Percentiles rank a stretch among this genome's conserved stretches.
These are phyloP conservation scores for Periophthalmus magnuspinnatus DNA, from an alignment of 2,797 vertebrate genomes.

Conservation along the genomic window DNA sequence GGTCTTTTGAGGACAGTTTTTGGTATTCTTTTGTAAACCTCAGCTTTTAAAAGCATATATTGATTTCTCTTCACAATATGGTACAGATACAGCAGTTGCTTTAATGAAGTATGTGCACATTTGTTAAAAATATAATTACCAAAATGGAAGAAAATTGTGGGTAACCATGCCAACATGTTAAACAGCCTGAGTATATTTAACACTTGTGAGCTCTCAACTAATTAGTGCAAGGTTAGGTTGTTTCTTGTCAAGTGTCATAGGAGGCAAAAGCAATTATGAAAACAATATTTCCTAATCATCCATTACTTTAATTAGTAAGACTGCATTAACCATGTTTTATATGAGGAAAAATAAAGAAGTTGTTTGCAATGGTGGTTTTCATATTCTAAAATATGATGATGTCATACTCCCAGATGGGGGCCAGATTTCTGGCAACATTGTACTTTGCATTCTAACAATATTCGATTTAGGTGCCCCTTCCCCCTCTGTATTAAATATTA, in stretches of 20 bases:
- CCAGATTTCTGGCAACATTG: no score
- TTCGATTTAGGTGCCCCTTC: no score
- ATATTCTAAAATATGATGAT: no score
- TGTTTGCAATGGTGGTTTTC: no score
- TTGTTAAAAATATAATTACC: neutral
- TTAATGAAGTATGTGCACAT: neutral
- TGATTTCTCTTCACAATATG: neutral
- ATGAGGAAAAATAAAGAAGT: no score
- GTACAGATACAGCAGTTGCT: neutral
- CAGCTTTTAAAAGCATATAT: neutral
- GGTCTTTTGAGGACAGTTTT: neutral
- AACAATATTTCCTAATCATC: neutral
- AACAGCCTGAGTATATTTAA: neutral
- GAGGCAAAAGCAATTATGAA: neutral
- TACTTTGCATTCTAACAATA: no score
- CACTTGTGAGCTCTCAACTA: neutral
- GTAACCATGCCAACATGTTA: neutral
- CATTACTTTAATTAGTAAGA: neutral
- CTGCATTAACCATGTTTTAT: neutral
- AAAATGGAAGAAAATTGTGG: no score
- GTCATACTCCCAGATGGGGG: no score
- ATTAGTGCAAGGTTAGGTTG: neutral
- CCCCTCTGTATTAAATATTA: no score
- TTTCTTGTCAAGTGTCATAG: neutral
- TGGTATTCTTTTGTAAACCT: neutral